Percentiles rank a stretch among this genome's conserved stretches.
phyloP scores from a whole-genome alignment of 2,888 invertebrate species.

The Camptogramma bilineatum region DNA sequence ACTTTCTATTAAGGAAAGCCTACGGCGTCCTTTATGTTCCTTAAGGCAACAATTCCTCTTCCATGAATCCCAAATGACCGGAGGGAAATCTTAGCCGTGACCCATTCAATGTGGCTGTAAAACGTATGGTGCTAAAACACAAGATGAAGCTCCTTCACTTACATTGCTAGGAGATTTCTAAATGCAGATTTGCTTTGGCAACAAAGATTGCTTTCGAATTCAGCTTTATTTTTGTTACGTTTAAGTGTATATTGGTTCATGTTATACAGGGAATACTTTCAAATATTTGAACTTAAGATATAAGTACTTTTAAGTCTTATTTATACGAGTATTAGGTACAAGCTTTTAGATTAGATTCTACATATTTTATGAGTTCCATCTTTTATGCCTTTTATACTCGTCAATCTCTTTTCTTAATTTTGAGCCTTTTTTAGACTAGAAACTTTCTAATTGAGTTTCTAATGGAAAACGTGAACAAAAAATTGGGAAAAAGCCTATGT shows the following conservation, averaged over 20 bases:
- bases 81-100: slow-evolving; percentile 85
- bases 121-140: slow-evolving; percentile 54
- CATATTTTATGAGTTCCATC: no score
- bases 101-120: slow-evolving; percentile 76
- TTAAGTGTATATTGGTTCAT: slow-evolving; percentile 24
- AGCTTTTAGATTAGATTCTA: no score
- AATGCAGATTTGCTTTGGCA: slow-evolving; percentile 35
- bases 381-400: neutral
- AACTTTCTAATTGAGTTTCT: no score
- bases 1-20: slow-evolving; percentile 77
- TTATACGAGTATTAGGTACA: no score
- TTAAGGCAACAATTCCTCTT: slow-evolving; percentile 82
- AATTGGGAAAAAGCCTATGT: neutral
- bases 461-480: no score
- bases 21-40: slow-evolving; percentile 82
- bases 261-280: neutral
- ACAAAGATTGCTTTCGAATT: slow-evolving; percentile 29
- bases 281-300: no score
- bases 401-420: no score
- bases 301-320: no score
- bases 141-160: slow-evolving; percentile 42
- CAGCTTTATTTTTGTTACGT: slow-evolving; percentile 23
- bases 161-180: slow-evolving; percentile 37
- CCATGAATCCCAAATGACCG: slow-evolving; percentile 85
- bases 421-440: no score